Conservation (phyloP, 1,140 invertebrate species). For the Colletes latitarsis region DNA sequence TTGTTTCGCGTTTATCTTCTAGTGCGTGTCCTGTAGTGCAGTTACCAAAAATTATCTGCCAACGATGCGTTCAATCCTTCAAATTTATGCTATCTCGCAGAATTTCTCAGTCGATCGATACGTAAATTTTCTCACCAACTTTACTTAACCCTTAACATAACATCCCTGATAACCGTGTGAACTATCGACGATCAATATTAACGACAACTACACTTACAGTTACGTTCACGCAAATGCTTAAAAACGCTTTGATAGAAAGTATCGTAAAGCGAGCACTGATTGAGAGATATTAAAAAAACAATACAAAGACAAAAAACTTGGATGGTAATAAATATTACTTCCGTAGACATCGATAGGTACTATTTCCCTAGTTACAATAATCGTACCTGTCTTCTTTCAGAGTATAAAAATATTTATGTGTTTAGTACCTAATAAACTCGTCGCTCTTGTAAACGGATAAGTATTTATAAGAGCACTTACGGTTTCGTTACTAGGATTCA, state of each 20-base stretch:
- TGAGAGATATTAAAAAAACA: slow-evolving; percentile 34
- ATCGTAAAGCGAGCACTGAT: slow-evolving; percentile 40
- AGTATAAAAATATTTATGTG: slow-evolving; percentile 66
- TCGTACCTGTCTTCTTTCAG: slow-evolving; percentile 45
- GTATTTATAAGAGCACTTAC: slow-evolving; percentile 37
- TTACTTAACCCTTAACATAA: slow-evolving; percentile 2
- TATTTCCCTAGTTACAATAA: slow-evolving; percentile 49
- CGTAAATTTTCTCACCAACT: not conserved
- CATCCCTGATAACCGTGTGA: not conserved
- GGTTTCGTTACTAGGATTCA: slow-evolving; percentile 24
- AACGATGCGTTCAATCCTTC: not conserved
- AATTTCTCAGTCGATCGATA: not conserved
- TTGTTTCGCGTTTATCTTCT: slow-evolving; percentile 15
- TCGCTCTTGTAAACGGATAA: slow-evolving; percentile 27
- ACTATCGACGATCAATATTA: not conserved
- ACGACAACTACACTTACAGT: slow-evolving; percentile 40
- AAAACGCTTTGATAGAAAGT: slow-evolving; percentile 36
- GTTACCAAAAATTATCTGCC: not conserved
- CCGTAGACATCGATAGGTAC: slow-evolving; percentile 40
- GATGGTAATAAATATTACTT: slow-evolving; percentile 65
- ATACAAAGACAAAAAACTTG: slow-evolving; percentile 32
- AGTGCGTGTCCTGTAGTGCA: slow-evolving; percentile 10
- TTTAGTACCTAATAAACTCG: slow-evolving; percentile 61
- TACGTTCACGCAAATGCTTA: slow-evolving; percentile 28
- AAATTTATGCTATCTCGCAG: not conserved